Conservation (phyloP, 2,113 vertebrate species). For the Triplophysa rosa region DNA sequence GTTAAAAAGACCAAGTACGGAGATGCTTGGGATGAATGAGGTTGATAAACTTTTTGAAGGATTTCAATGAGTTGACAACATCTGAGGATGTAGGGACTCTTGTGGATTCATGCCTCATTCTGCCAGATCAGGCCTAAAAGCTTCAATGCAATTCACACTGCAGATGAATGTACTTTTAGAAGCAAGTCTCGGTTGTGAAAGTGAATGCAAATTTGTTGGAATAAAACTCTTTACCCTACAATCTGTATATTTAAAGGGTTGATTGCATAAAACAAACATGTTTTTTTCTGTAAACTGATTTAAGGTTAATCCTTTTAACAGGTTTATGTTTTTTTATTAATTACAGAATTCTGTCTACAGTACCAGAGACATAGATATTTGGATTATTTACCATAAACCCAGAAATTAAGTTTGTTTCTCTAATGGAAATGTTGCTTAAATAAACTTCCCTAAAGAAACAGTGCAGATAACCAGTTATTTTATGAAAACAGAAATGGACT, state of each 20-base stretch:
- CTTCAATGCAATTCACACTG: background rate
- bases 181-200: background rate
- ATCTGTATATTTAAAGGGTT: too few relatives aligned
- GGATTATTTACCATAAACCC: background rate
- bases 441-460: background rate
- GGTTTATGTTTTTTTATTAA: conserved; percentile 1
- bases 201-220: background rate
- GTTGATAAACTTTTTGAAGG: background rate
- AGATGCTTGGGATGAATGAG: conserved; percentile 84
- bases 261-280: background rate
- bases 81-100: background rate
- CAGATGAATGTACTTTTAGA: background rate
- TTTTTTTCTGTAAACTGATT: background rate
- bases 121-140: background rate
- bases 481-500: background rate
- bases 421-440: background rate
- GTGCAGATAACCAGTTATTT: background rate
- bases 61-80: background rate
- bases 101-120: background rate
- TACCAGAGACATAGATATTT: too few relatives aligned
- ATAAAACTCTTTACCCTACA: background rate
- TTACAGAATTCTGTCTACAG: background rate
- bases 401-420: background rate
- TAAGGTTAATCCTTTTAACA: background rate
- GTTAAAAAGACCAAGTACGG: conserved; percentile 85